Conservation (phyloP, 2,113 vertebrate species). For the Spheniscus mendiculus region DNA sequence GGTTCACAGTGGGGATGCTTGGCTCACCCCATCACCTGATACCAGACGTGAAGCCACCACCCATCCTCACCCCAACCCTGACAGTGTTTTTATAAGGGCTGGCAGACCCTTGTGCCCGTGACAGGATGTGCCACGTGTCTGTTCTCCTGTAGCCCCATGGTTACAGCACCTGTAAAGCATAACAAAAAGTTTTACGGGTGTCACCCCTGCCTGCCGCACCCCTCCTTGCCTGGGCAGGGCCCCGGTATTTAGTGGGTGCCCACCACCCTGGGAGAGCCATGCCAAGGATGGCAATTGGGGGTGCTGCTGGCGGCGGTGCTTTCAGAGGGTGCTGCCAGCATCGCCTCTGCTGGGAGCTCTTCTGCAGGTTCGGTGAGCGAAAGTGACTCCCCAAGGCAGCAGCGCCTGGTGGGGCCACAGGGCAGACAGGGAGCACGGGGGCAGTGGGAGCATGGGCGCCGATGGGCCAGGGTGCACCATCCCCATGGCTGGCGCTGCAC, state of each 20-base stretch:
- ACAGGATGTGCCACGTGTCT: background rate
- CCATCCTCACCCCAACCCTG: background rate
- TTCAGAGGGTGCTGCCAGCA: background rate
- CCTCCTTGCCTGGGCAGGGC: background rate
- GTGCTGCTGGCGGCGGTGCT: background rate
- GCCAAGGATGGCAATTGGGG: rapidly evolving
- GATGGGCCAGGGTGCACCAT: too few relatives aligned
- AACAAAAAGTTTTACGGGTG: background rate
- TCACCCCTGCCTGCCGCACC: background rate
- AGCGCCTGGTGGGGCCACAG: background rate
- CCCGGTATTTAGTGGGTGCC: background rate
- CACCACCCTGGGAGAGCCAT: rapidly evolving
- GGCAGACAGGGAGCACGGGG: background rate
- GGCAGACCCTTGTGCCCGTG: background rate
- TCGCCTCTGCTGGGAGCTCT: background rate
- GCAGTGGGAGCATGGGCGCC: background rate
- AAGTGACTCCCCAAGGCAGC: background rate
- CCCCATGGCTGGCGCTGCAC: background rate
- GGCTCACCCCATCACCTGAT: background rate
- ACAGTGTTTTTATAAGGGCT: background rate
- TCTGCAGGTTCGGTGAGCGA: background rate
- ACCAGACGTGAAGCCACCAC: background rate
- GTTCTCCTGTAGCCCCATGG: too few relatives aligned
- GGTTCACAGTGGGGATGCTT: background rate
- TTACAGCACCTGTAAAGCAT: background rate